phyloP scores from a whole-genome alignment of 2,113 vertebrate species.

The Lipotes vexillifer region DNA sequence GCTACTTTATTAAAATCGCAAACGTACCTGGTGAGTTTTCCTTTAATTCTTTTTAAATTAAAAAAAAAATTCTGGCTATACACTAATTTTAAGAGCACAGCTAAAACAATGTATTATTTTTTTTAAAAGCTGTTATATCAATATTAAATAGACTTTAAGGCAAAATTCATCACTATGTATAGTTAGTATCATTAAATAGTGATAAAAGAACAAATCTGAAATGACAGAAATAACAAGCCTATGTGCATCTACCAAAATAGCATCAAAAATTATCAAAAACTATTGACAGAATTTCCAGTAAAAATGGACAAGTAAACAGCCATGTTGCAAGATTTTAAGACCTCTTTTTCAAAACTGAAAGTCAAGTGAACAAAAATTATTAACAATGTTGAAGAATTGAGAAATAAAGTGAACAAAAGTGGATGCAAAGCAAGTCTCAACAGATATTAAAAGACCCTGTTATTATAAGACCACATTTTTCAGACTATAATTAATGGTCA shows the following conservation, averaged over 20 bases:
- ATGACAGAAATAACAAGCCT: neutral
- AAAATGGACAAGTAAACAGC: neutral
- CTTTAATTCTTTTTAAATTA: neutral
- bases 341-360: neutral
- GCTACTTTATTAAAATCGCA: neutral
- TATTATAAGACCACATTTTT: neutral
- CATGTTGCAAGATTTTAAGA: neutral
- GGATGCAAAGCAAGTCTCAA: neutral
- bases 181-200: neutral
- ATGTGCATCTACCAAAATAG: neutral
- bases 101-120: neutral
- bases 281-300: neutral
- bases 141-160: neutral
- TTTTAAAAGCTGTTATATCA: neutral
- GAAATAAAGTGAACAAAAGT: neutral
- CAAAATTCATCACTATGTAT: neutral
- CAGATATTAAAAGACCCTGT: neutral
- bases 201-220: neutral
- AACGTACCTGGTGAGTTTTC: neutral
- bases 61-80: neutral
- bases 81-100: neutral
- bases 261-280: neutral
- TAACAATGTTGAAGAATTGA: neutral
- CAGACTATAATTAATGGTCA: neutral
- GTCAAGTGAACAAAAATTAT: neutral